These are phyloP conservation scores for Vulpes ferrilata DNA, from an alignment of 2,113 vertebrate genomes.

Conservation along the genomic window DNA sequence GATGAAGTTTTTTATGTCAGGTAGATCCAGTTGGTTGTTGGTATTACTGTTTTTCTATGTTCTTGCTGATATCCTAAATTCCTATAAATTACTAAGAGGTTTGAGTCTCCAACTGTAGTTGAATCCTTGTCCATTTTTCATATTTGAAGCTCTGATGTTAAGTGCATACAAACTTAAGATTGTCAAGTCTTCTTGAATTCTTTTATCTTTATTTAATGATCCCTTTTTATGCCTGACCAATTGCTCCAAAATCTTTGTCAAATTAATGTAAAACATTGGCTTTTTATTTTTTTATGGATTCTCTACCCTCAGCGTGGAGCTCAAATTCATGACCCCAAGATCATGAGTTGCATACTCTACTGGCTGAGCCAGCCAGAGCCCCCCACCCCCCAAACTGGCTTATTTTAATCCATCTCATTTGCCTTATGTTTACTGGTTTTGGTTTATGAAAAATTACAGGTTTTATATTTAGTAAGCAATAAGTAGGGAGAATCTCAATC, in stretches of 20 bases:
- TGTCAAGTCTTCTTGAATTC: neutral
- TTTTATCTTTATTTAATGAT: neutral
- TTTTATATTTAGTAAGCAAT: neutral
- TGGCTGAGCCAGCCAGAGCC: neutral
- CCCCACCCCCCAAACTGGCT: neutral
- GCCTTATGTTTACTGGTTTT: neutral
- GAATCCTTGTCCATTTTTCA: neutral
- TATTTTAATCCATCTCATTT: neutral
- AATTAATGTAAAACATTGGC: neutral
- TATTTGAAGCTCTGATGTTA: neutral
- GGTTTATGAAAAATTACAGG: neutral
- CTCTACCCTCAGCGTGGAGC: neutral
- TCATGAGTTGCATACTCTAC: neutral
- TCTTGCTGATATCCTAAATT: neutral
- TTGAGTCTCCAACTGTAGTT: neutral
- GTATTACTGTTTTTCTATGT: neutral
- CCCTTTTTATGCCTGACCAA: neutral
- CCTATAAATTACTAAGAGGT: neutral
- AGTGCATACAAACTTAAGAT: neutral
- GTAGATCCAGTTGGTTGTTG: neutral
- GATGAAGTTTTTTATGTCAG: neutral
- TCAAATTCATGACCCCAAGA: neutral
- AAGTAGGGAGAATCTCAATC: neutral
- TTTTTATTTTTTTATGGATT: neutral
- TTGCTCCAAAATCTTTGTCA: constrained; percentile 21